These are phyloP conservation scores for Spisula solida DNA, from an alignment of 2,888 invertebrate species.

Conservation along the genomic window DNA sequence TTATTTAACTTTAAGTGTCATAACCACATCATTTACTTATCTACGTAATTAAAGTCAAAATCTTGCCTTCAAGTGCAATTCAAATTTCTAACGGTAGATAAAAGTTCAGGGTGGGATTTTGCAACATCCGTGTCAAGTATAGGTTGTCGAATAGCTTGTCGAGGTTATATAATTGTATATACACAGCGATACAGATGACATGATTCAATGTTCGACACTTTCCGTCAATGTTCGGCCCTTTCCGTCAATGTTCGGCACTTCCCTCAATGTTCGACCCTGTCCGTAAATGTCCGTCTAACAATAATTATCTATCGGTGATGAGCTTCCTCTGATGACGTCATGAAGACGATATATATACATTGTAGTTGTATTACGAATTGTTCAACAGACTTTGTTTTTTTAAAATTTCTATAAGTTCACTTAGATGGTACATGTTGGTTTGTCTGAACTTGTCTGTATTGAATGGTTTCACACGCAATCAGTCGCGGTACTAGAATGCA, in stretches of 20 bases:
- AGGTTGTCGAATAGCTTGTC: background rate
- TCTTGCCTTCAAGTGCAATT: conserved; percentile 50
- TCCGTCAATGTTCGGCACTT: background rate
- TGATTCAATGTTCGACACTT: background rate
- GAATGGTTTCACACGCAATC: background rate
- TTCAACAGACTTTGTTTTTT: no score
- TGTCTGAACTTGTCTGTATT: background rate
- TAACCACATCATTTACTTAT: conserved; percentile 60
- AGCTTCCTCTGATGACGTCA: no score
- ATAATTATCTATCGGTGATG: no score
- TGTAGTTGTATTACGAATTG: no score
- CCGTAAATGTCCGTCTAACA: background rate
- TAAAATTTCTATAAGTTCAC: no score
- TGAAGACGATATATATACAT: no score
- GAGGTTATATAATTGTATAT: conserved; percentile 19
- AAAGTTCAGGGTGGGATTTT: conserved; percentile 39
- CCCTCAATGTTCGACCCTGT: background rate
- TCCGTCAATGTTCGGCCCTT: background rate
- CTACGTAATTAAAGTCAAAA: conserved; percentile 65
- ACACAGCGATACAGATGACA: background rate
- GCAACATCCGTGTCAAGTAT: conserved; percentile 34
- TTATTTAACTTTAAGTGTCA: conserved; percentile 56
- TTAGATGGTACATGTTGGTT: no score
- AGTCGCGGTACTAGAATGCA: no score
- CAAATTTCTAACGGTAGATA: conserved; percentile 35